These are phyloP conservation scores for Ectobius pallidus DNA, from an alignment of 2,888 invertebrate genomes.

Conservation along the genomic window DNA sequence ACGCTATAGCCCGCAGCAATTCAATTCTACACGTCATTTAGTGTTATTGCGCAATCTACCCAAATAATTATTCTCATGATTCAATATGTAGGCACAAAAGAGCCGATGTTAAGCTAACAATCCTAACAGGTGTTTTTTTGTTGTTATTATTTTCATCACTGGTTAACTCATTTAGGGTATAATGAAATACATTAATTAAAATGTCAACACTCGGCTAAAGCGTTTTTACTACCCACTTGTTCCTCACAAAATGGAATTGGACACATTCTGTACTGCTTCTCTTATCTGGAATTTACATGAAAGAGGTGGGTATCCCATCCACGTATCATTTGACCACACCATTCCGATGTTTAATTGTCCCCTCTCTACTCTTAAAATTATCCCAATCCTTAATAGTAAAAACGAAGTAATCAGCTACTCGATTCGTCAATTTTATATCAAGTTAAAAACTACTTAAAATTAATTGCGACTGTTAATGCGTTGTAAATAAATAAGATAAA, in stretches of 20 bases:
- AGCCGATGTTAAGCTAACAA: too few species aligned
- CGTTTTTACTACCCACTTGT: neutral
- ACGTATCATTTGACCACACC: slow-evolving; percentile 25
- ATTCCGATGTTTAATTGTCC: slow-evolving; percentile 36
- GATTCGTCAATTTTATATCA: slow-evolving; percentile 1
- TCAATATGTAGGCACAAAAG: too few species aligned
- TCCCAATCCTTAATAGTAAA: neutral
- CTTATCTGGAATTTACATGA: slow-evolving; percentile 2
- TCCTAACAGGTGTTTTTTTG: slow-evolving; percentile 6
- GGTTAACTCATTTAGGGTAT: neutral
- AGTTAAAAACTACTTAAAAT: neutral
- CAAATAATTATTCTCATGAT: too few species aligned
- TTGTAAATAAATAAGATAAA: neutral
- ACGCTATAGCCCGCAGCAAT: too few species aligned
- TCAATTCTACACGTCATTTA: too few species aligned
- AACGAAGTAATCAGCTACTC: too few species aligned
- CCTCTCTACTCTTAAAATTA: neutral
- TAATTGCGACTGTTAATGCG: neutral
- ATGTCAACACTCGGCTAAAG: slow-evolving; percentile 15
- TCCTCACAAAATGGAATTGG: neutral
- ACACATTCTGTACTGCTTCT: neutral
- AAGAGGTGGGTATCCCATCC: neutral
- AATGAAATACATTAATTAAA: neutral
- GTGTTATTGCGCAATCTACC: too few species aligned
- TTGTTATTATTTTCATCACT: neutral